These are phyloP conservation scores for Potamilus streckersoni DNA, from an alignment of 1,140 invertebrate species.

Conservation along the genomic window DNA sequence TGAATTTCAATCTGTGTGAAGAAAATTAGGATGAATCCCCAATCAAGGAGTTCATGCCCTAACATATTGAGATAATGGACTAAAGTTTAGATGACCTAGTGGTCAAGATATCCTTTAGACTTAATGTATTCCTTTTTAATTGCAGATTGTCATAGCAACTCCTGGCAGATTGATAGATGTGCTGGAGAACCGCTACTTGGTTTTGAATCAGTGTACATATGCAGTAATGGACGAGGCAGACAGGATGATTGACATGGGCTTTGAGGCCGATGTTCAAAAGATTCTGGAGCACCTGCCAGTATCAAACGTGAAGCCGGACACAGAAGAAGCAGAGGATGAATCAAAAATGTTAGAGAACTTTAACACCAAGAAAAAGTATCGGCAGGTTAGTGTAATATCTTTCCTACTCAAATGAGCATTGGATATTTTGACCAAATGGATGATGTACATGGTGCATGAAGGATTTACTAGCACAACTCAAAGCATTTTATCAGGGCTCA, in stretches of 20 bases:
- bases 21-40: too few species aligned
- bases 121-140: constrained; percentile 22
- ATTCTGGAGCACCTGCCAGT: constrained; percentile 99
- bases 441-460: too few species aligned
- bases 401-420: neutral
- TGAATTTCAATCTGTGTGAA: too few species aligned
- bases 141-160: constrained; percentile 98
- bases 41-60: too few species aligned
- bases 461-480: too few species aligned
- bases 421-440: neutral
- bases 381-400: constrained; percentile 75
- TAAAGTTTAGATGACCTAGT: too few species aligned
- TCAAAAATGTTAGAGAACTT: constrained; percentile 92
- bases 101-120: too few species aligned
- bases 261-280: constrained; percentile 97
- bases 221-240: constrained; percentile 85
- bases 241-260: constrained; percentile 99
- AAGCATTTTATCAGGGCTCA: too few species aligned
- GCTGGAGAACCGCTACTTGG: constrained; percentile 97
- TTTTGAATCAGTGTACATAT: constrained; percentile 90
- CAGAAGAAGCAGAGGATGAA: constrained; percentile 98
- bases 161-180: constrained; percentile 99
- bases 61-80: too few species aligned
- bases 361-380: constrained; percentile 91
- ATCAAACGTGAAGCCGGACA: constrained; percentile 98